These are phyloP conservation scores for Eumacrocentrus americanus DNA, from an alignment of 2,888 invertebrate genomes.

Conservation along the genomic window DNA sequence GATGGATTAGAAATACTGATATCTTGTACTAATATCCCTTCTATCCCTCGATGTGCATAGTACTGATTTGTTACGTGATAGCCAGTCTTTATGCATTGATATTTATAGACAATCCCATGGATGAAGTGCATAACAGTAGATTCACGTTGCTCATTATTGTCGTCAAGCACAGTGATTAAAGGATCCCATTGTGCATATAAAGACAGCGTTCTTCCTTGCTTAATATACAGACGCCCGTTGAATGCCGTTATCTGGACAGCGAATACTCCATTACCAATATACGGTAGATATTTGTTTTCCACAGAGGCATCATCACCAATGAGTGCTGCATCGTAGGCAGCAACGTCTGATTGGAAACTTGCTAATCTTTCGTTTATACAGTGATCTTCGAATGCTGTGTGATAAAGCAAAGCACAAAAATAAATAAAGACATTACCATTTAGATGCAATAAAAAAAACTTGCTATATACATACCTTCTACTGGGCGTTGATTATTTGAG, in stretches of 20 bases:
- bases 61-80: conserved; percentile 71
- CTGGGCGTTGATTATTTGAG: conserved; percentile 61
- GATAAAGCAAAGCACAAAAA: no score
- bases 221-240: conserved; percentile 72
- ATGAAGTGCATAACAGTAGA: conserved; percentile 74
- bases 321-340: conserved; percentile 74
- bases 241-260: conserved; percentile 69
- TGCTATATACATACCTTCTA: conserved; percentile 48
- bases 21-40: conserved; percentile 81
- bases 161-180: conserved; percentile 64
- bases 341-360: conserved; percentile 67
- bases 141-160: conserved; percentile 67
- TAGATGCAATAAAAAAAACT: neutral
- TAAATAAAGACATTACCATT: conserved; percentile 15
- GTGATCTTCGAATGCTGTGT: conserved; percentile 65
- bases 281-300: conserved; percentile 72
- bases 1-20: conserved; percentile 78
- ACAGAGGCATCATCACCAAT: conserved; percentile 52
- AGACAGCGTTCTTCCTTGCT: conserved; percentile 71
- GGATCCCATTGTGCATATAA: conserved; percentile 74
- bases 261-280: conserved; percentile 77
- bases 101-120: conserved; percentile 70
- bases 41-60: conserved; percentile 81
- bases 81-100: conserved; percentile 72
- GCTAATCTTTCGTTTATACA: conserved; percentile 73